Base-by-base conservation (phyloP, 1,140 invertebrate species). In the Atta texana region DNA sequence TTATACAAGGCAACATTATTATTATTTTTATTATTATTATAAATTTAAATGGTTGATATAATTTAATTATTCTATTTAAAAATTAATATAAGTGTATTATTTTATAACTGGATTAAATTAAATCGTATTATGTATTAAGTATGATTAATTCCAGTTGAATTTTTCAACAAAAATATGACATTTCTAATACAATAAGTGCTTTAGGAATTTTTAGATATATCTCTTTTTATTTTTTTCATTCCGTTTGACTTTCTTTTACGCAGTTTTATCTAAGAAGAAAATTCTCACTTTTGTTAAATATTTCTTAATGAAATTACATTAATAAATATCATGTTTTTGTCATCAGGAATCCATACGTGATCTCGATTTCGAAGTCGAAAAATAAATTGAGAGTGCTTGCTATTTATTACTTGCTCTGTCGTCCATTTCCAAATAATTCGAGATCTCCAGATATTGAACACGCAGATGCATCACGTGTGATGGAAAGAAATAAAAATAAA, bases 301-400 rank as follows among this genome's bases (percentile, higher is more conserved):
- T 63, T 85, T 51, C 44, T 21, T 16, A 31, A 1, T 16, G 3
- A 63, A 71, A 64, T 51, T 44, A 57, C 72, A 71, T 85, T 84
- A 89, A 80, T 68, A 28, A n/a, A 24, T 53, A 78, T 80, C 31
- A 51, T 85, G 44, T 34, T 28, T 68, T 3, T 16, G 24, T 61
- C 71, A 16, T 66, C 18, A 80, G 7, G 0, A 55, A 24, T 55
- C 1, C 8, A 14, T 71, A 61, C 44, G 57, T 86, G 63, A 44
- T 44, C 18, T 68, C 39, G 78, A 63, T 31, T 68, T 55, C 10
- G 4, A 53, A 57, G 10, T 72, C 57, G 21, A 64, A 74, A 82
- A 82, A 49, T 87, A 87, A 81, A 81, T 82, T 49, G 77, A 55
- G 85, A 31, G 18, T 80, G 24, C 14, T 31, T 28, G 76, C 16